Conservation (phyloP, 2,888 invertebrate genomes). For the Nymphalis urticae region DNA sequence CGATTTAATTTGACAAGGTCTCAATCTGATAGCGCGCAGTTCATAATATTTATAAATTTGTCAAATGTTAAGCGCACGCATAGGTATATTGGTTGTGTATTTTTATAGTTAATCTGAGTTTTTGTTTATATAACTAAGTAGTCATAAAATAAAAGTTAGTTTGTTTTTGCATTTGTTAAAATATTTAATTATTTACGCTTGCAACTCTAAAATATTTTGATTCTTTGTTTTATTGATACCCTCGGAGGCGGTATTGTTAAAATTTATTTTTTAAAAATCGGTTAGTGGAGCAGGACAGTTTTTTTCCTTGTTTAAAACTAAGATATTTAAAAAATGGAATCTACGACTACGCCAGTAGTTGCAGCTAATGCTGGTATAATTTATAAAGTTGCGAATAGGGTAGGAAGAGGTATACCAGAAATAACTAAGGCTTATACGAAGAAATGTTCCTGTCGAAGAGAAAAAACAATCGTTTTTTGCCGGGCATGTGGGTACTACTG, state of each 20-base stretch:
- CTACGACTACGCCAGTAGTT: constrained; percentile 60
- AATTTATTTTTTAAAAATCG: neutral
- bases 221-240: constrained; percentile 24
- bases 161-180: neutral
- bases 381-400: constrained; percentile 52
- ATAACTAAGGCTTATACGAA: constrained; percentile 54
- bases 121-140: no score
- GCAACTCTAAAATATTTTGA: neutral
- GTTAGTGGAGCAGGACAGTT: neutral
- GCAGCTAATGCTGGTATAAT: constrained; percentile 66
- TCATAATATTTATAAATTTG: no score
- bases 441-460: constrained; percentile 66
- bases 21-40: no score
- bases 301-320: neutral
- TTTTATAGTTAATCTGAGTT: no score
- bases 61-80: no score
- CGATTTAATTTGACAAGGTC: no score
- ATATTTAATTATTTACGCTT: neutral
- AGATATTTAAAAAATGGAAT: constrained; percentile 45
- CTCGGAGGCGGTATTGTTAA: constrained; percentile 23
- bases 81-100: no score
- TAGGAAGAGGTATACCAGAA: constrained; percentile 70
- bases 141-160: neutral
- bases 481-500: constrained; percentile 73
- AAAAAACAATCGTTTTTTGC: constrained; percentile 72